These are phyloP conservation scores for Xylocampa areola DNA, from an alignment of 2,888 invertebrate species.

Conservation along the genomic window DNA sequence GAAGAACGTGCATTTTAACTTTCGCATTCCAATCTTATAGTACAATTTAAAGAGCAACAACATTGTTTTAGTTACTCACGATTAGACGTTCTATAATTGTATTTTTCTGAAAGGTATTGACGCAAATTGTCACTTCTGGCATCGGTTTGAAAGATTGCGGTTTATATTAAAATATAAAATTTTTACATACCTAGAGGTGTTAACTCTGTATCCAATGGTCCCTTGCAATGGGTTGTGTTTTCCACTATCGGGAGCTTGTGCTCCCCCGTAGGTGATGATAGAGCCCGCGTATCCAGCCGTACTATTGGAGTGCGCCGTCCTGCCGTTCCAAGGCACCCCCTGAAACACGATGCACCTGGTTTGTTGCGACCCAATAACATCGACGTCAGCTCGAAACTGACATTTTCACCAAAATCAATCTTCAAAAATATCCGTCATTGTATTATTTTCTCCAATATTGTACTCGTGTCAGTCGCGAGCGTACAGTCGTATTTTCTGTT, in stretches of 20 bases:
- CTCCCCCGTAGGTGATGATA: conserved; percentile 83
- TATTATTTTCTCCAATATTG: conserved; percentile 59
- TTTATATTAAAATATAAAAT: conserved; percentile 19
- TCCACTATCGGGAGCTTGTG: conserved; percentile 84
- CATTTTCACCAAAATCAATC: conserved; percentile 44
- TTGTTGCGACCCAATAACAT: conserved; percentile 71
- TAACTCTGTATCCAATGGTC: conserved; percentile 90
- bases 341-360: conserved; percentile 83
- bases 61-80: conserved; percentile 2
- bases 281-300: conserved; percentile 90
- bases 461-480: conserved; percentile 69
- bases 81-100: conserved; percentile 2
- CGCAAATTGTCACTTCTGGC: neutral
- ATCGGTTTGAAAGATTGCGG: conserved; percentile 1
- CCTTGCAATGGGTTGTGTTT: conserved; percentile 87
- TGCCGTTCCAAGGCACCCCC: conserved; percentile 93
- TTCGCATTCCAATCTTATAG: neutral
- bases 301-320: conserved; percentile 92
- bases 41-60: conserved; percentile 5
- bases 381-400: conserved; percentile 61
- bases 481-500: conserved; percentile 72
- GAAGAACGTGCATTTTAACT: neutral
- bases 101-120: neutral
- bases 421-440: conserved; percentile 42
- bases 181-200: conserved; percentile 91